Evolutionary conservation across 2,888 invertebrate species (phyloP).

Genomic region (Cactoblastis cactorum): DNA sequence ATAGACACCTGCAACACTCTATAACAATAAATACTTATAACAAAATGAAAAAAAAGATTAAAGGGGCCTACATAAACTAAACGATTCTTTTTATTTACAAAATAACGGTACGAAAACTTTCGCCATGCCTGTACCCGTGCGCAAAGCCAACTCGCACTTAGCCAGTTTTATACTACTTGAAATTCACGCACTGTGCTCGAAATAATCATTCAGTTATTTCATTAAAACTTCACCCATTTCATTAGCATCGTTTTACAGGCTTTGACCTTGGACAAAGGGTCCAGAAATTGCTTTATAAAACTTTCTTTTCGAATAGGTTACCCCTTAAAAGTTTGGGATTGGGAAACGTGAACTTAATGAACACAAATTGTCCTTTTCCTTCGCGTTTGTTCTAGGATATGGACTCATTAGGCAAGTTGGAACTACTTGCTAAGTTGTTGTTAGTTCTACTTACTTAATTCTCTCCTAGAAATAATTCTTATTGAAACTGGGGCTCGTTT

Average conservation of each 20-base stretch:
- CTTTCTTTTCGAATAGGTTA: conserved; percentile 4
- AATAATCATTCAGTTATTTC: conserved; percentile 15
- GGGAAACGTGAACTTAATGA: conserved; percentile 6
- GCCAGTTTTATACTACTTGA: background rate
- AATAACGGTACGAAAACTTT: too few relatives aligned
- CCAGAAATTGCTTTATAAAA: conserved; percentile 9
- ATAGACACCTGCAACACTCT: too few relatives aligned
- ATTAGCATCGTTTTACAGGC: conserved; percentile 7
- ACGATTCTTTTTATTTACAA: too few relatives aligned
- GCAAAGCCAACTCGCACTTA: too few relatives aligned
- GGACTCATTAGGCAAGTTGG: background rate
- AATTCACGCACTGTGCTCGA: conserved; percentile 7
- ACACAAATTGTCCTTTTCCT: conserved; percentile 5
- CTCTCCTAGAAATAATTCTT: background rate
- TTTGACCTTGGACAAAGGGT: conserved; percentile 11
- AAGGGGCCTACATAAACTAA: too few relatives aligned
- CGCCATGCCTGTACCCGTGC: too few relatives aligned
- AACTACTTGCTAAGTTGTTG: background rate
- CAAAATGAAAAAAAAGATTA: too few relatives aligned
- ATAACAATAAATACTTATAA: too few relatives aligned
- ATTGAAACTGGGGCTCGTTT: background rate
- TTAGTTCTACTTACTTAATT: background rate
- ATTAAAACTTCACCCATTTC: conserved; percentile 15
- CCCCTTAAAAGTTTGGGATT: background rate
- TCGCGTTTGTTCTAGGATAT: background rate